phyloP scores from a whole-genome alignment of 2,888 invertebrate genomes.

The Hyposoter dolosus region DNA sequence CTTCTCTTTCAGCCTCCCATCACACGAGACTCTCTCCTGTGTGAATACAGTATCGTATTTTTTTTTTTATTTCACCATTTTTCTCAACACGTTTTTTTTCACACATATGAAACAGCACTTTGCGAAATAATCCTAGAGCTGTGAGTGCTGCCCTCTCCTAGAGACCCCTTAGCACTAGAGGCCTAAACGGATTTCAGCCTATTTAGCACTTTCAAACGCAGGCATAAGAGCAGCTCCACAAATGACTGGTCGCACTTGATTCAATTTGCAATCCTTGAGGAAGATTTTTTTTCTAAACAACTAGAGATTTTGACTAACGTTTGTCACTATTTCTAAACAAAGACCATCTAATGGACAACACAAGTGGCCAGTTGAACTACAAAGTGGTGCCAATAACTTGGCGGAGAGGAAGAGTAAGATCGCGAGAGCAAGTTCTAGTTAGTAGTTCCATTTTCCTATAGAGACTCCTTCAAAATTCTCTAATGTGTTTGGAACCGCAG shows the following conservation, averaged over 20 bases:
- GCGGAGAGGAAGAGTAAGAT: neutral
- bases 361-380: neutral
- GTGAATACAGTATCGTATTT: neutral
- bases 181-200: constrained; percentile 51
- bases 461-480: constrained; percentile 8
- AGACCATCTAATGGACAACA: neutral
- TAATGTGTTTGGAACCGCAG: constrained; percentile 16
- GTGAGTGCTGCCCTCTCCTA: constrained; percentile 20
- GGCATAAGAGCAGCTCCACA: neutral
- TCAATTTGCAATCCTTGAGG: neutral
- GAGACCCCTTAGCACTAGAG: constrained; percentile 41
- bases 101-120: constrained; percentile 21
- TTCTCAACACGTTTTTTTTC: constrained; percentile 22
- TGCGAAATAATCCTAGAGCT: constrained; percentile 25
- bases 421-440: constrained; percentile 14
- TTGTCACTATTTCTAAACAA: neutral
- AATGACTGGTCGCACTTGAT: neutral
- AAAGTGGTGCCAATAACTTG: neutral
- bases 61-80: constrained; percentile 7
- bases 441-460: constrained; percentile 2
- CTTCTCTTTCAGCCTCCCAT: constrained; percentile 14
- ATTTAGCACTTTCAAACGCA: constrained; percentile 33
- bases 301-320: neutral
- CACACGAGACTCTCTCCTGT: neutral
- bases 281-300: neutral